A percentile compares a stretch with the other conserved stretches of the same genome.
phyloP scores from a whole-genome alignment of 2,797 vertebrate genomes.

The Danio tinwini region DNA sequence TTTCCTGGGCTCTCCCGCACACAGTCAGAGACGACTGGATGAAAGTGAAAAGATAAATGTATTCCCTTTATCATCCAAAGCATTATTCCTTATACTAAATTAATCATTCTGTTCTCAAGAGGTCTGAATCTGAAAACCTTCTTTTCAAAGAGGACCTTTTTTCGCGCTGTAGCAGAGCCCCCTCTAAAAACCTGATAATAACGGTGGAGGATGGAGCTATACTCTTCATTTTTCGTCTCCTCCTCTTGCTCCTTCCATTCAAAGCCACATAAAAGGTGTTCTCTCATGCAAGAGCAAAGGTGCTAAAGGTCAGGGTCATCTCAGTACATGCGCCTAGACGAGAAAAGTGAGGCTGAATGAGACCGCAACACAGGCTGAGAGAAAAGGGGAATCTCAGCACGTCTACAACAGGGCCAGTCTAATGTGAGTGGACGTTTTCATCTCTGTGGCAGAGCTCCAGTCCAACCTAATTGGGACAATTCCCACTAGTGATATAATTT shows the following conservation, averaged over 20 bases:
- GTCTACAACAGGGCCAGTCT: conserved; percentile 45
- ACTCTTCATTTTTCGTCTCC: conserved; percentile 13
- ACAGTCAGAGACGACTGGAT: conserved; percentile 53
- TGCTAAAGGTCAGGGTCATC: conserved; percentile 51
- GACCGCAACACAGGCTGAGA: conserved; percentile 1
- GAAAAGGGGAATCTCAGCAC: conserved; percentile 15
- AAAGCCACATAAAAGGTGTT: conserved; percentile 38
- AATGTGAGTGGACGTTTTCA: conserved; percentile 61
- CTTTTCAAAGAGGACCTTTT: conserved; percentile 54
- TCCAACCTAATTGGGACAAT: conserved; percentile 68
- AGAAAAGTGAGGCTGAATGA: conserved; percentile 20
- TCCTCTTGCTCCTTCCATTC: conserved; percentile 8
- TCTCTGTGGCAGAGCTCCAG: conserved; percentile 57
- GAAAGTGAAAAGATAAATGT: conserved; percentile 65
- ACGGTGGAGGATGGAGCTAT: conserved; percentile 9
- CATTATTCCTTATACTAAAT: conserved; percentile 64
- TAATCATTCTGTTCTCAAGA: conserved; percentile 66
- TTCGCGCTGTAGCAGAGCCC: conserved; percentile 33
- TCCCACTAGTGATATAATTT: conserved; percentile 66
- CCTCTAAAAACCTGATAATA: conserved; percentile 39
- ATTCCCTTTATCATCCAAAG: conserved; percentile 68
- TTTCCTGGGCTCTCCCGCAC: conserved; percentile 49
- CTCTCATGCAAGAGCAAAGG: conserved; percentile 39
- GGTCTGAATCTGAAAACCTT: conserved; percentile 54
- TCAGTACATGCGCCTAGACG: neutral